Percentiles rank a stretch among this genome's conserved stretches.
Evolutionary conservation across 2,888 invertebrate species (phyloP).

Genomic region (Drosophila kuntzei): DNA sequence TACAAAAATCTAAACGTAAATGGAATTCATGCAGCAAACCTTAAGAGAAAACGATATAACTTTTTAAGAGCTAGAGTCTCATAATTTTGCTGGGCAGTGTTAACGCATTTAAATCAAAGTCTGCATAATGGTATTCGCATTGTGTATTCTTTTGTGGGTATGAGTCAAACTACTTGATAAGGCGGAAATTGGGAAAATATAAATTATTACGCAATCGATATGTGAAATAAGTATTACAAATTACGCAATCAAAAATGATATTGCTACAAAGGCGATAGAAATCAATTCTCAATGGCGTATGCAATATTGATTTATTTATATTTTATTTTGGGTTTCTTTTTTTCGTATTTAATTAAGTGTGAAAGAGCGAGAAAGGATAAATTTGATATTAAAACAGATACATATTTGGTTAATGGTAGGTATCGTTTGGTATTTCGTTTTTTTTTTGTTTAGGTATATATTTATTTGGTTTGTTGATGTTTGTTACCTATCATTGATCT

Average conservation of each 20-base stretch:
- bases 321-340: conserved; percentile 33
- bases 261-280: conserved; percentile 68
- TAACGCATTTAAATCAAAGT: conserved; percentile 29
- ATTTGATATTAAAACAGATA: conserved; percentile 32
- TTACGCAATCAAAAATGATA: conserved; percentile 49
- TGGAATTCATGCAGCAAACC: conserved; percentile 65
- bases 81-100: conserved; percentile 40
- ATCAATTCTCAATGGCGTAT: conserved; percentile 59
- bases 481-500: conserved; percentile 96
- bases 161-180: conserved; percentile 37
- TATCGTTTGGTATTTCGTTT: conserved; percentile 27
- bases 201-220: conserved; percentile 45
- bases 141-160: conserved; percentile 14
- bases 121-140: conserved; percentile 13
- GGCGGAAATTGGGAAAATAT: conserved; percentile 32
- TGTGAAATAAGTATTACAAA: conserved; percentile 49
- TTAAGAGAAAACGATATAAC: conserved; percentile 30
- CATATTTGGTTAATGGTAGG: conserved; percentile 18
- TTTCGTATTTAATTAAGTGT: conserved; percentile 25
- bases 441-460: conserved; percentile 20
- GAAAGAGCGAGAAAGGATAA: conserved; percentile 48
- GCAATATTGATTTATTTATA: conserved; percentile 46
- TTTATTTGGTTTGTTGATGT: conserved; percentile 33
- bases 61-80: conserved; percentile 27
- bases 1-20: conserved; percentile 27